Evolutionary conservation across 2,888 invertebrate species (phyloP), one percentile per base, ranked within the genome.

Genomic region (Agonopterix alstromeriana): DNA sequence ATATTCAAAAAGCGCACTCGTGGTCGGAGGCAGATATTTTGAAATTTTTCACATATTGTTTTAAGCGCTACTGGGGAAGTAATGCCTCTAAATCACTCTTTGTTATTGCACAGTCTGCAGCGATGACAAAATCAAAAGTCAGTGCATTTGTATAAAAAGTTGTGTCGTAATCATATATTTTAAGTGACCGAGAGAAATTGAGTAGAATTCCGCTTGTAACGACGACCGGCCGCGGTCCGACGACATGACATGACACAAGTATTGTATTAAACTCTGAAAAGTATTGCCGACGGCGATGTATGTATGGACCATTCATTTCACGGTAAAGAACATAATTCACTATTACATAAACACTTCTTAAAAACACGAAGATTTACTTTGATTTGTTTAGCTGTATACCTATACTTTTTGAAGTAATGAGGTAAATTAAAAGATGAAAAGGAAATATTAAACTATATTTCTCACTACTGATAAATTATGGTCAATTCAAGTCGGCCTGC

Each of bases 171-270:
- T 48, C 42, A 46, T 36, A 35, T 43, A 47, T 47, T 17, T 17
- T 48, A 48, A 50, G 42, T 44, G 50, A 47, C 49, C 49, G 41
- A 50, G 42, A 42, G 45, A 50, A 51, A 48, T 51, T 51, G 48
- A 46, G 45, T 48, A 36, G 50, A 46, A 48, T 51, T 51, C 48
- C 48, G 38, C 50, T 36, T 11, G 17, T 47, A 47, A 47, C 42
- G 47, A 46, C 41, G 10, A 27, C 42, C 12, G 42, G 42, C 42
- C 27, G 17, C 2, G 42, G 12, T 35, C 35, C 9, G 40, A 10
- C 38, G 38, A n/a, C 42, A 12, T 38, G 45, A 51, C 48, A 51
- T 48, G 42, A 46, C 46, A 49, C 46, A 35, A 46, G 42, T 36
- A 46, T 46, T 49, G 49, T 49, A 43, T 11, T 41, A 44, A 43